These are phyloP conservation scores for Apamea anceps DNA, from an alignment of 2,888 invertebrate genomes.

Conservation along the genomic window DNA sequence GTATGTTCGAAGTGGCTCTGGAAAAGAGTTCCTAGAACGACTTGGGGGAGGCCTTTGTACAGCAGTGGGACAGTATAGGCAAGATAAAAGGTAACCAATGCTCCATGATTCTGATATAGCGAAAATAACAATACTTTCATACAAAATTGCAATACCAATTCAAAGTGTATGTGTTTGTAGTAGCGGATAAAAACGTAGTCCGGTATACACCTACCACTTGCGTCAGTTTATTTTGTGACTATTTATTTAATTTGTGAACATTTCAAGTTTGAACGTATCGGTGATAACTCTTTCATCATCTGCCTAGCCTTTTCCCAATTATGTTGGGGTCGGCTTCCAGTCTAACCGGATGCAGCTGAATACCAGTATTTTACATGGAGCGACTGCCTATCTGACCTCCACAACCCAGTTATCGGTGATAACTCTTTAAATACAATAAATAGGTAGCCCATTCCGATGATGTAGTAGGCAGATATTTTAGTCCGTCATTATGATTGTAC, in stretches of 20 bases:
- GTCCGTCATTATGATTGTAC: conserved; percentile 19
- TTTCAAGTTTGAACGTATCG: conserved; percentile 26
- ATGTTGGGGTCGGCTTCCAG: too few relatives aligned
- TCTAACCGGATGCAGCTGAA: too few relatives aligned
- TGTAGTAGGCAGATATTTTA: background rate
- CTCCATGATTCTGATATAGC: background rate
- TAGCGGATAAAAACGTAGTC: background rate
- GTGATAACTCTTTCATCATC: conserved; percentile 19
- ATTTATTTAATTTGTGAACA: conserved; percentile 3
- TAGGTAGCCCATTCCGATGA: background rate
- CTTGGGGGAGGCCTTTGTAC: background rate
- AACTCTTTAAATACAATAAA: conserved; percentile 6
- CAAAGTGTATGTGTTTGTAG: background rate
- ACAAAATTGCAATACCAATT: background rate
- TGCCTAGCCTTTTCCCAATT: too few relatives aligned
- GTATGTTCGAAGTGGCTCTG: background rate
- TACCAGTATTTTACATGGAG: too few relatives aligned
- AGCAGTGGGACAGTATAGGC: background rate
- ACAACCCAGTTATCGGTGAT: too few relatives aligned
- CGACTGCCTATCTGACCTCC: too few relatives aligned
- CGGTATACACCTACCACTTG: background rate
- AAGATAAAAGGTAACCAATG: background rate
- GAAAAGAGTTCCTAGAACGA: background rate
- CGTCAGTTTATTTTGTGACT: conserved; percentile 7
- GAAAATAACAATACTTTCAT: background rate